These are phyloP conservation scores for Callipepla californica DNA, from an alignment of 2,113 vertebrate species.

Conservation along the genomic window DNA sequence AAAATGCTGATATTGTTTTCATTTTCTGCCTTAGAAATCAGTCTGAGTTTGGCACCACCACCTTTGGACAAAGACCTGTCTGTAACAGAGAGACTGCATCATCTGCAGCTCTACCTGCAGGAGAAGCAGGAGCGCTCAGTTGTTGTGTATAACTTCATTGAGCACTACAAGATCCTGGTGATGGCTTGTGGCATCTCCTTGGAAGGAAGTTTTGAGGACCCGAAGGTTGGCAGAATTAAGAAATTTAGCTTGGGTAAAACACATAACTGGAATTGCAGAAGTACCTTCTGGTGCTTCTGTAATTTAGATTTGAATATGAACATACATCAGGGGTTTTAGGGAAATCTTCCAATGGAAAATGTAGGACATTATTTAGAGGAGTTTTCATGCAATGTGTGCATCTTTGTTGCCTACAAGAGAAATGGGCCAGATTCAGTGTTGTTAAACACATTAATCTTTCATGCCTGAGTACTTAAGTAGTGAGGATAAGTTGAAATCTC, in stretches of 20 bases:
- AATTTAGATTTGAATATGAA: neutral
- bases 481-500: neutral
- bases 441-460: neutral
- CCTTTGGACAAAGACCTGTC: constrained; percentile 86
- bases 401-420: neutral
- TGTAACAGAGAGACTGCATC: constrained; percentile 83
- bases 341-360: neutral
- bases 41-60: constrained; percentile 90
- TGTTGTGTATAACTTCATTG: constrained; percentile 87
- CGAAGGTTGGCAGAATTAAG: constrained; percentile 84
- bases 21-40: constrained; percentile 81
- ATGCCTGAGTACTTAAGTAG: neutral
- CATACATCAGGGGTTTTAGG: neutral
- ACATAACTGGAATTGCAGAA: neutral
- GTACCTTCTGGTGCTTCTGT: neutral
- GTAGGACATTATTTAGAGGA: neutral
- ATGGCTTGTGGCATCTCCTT: constrained; percentile 88
- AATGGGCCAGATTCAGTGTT: neutral
- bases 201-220: constrained; percentile 90
- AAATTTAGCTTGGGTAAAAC: neutral
- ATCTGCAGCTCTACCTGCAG: constrained; percentile 82
- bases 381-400: neutral
- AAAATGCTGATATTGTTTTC: neutral
- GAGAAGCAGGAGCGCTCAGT: constrained; percentile 64
- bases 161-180: constrained; percentile 90